phyloP scores from a whole-genome alignment of 2,797 vertebrate genomes.

The Typhlichthys subterraneus region DNA sequence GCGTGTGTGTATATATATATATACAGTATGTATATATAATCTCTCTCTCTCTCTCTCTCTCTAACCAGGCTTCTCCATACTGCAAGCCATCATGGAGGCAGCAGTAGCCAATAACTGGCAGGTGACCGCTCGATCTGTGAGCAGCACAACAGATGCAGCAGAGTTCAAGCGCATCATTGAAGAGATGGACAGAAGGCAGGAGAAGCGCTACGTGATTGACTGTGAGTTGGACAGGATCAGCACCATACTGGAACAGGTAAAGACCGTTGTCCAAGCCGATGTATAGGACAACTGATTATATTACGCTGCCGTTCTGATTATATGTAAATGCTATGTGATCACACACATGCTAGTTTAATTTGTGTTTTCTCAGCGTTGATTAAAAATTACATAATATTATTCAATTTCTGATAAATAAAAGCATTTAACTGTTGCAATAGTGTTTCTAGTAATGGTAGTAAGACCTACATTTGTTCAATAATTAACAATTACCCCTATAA shows the following conservation, averaged over 20 bases:
- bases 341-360: too few relatives aligned
- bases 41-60: constrained; percentile 21
- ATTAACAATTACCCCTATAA: too few relatives aligned
- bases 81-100: constrained; percentile 99
- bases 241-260: constrained; percentile 97
- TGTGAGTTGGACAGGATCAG: constrained; percentile 97
- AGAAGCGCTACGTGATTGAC: constrained; percentile 97
- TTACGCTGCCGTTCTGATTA: too few relatives aligned
- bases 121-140: constrained; percentile 97
- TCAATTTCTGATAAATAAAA: too few relatives aligned
- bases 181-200: constrained; percentile 98
- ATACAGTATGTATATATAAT: constrained; percentile 30
- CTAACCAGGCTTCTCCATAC: constrained; percentile 92
- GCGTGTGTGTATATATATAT: not conserved
- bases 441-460: too few relatives aligned
- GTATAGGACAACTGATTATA: too few relatives aligned
- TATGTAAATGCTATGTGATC: too few relatives aligned
- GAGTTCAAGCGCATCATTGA: constrained; percentile 98
- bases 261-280: constrained; percentile 1
- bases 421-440: too few relatives aligned
- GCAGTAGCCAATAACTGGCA: constrained; percentile 99
- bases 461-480: too few relatives aligned
- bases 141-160: constrained; percentile 90
- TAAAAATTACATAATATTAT: too few relatives aligned
- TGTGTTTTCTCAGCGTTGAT: too few relatives aligned